Evolutionary conservation across 37 sponge, comb jelly and placozoan species (phyloP).

Genomic region (Axinella damicornis): DNA sequence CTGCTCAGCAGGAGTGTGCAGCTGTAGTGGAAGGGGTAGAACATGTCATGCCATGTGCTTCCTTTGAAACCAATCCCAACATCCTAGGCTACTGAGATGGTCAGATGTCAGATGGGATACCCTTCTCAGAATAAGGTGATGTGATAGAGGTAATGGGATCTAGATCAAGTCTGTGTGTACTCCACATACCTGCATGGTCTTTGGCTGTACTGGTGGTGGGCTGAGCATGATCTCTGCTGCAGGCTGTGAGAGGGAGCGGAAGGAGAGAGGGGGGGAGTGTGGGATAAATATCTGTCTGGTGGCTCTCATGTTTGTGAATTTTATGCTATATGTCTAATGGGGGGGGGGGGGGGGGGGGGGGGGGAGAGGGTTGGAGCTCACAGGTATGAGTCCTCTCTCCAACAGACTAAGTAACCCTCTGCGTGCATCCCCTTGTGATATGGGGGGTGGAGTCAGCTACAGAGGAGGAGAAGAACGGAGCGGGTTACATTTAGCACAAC

Average conservation of each 20-base stretch:
- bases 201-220: conserved; percentile 83
- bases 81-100: too few species aligned
- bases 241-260: conserved; percentile 47
- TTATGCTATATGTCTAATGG: too few species aligned
- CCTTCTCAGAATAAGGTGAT: too few species aligned
- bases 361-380: conserved; percentile 2
- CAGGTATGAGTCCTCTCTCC: conserved; percentile 97
- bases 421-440: conserved; percentile 77
- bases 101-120: too few species aligned
- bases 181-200: background rate
- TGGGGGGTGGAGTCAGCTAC: conserved; percentile 84
- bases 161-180: too few species aligned
- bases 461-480: background rate
- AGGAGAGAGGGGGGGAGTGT: background rate
- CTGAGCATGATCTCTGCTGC: conserved; percentile 82
- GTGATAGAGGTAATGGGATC: too few species aligned
- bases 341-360: too few species aligned
- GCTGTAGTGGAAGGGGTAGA: background rate
- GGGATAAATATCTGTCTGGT: too few species aligned
- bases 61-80: too few species aligned
- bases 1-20: background rate
- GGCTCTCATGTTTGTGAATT: too few species aligned
- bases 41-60: too few species aligned
- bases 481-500: background rate
- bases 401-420: conserved; percentile 91